A percentile compares a stretch with the other conserved stretches of the same genome.
Conservation (phyloP, 2,797 vertebrate species). For the Clarias fuscus region DNA sequence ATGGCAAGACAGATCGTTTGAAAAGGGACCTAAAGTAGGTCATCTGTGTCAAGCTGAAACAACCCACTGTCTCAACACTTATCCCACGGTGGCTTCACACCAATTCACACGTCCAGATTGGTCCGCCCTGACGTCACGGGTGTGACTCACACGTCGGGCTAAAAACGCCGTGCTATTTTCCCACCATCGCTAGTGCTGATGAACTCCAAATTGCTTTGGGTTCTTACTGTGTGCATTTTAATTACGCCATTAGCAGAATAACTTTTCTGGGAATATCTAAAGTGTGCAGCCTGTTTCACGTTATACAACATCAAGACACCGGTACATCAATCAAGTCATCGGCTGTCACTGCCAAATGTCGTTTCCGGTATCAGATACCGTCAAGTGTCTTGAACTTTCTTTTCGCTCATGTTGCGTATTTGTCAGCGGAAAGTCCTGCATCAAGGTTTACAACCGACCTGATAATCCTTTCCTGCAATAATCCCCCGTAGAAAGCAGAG, state of each 20-base stretch:
- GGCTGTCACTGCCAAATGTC: not conserved
- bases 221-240: not conserved
- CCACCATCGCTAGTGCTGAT: not conserved
- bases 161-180: slow-evolving; percentile 3
- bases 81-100: not conserved
- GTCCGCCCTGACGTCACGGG: not conserved
- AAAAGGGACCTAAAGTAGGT: slow-evolving; percentile 2
- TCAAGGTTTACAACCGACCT: not conserved
- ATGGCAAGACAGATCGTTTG: not conserved
- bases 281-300: not conserved
- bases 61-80: not conserved
- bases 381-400: not conserved
- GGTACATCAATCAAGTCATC: not conserved
- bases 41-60: not conserved
- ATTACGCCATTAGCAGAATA: not conserved
- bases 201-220: not conserved
- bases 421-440: not conserved
- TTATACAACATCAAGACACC: not conserved
- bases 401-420: not conserved
- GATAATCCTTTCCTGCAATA: slow-evolving; percentile 3
- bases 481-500: not conserved
- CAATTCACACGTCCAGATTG: slow-evolving; percentile 10
- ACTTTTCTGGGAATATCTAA: not conserved
- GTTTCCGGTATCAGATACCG: not conserved
- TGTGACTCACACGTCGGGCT: not conserved